phyloP scores from a whole-genome alignment of 2,888 invertebrate species.

The Nomada fucata region DNA sequence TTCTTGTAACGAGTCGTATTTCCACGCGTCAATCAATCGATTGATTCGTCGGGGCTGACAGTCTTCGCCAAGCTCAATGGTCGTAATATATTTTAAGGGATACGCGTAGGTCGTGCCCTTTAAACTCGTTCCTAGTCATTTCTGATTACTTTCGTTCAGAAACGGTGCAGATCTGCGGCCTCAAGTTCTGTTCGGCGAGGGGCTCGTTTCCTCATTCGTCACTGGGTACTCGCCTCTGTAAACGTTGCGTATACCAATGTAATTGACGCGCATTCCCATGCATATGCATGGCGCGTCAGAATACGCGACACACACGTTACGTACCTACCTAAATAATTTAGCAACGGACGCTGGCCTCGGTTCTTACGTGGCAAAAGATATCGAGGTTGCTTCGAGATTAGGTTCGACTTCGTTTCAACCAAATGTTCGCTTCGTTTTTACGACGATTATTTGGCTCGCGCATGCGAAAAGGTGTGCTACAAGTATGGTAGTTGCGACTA shows the following conservation, averaged over 20 bases:
- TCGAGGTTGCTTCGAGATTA: conserved; percentile 11
- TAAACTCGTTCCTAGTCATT: conserved; percentile 8
- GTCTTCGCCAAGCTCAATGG: conserved; percentile 36
- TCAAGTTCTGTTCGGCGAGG: background rate
- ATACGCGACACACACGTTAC: background rate
- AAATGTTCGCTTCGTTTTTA: no score
- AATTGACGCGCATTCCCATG: conserved; percentile 13
- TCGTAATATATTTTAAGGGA: conserved; percentile 57
- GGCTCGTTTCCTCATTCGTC: conserved; percentile 62
- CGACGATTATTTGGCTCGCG: background rate
- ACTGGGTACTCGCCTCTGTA: conserved; percentile 32
- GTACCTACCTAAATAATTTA: conserved; percentile 22
- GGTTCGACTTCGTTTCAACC: no score
- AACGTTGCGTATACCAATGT: conserved; percentile 9
- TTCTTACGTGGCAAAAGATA: background rate
- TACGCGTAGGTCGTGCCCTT: conserved; percentile 23
- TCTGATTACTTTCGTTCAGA: conserved; percentile 11
- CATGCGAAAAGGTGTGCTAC: background rate
- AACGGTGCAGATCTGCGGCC: background rate
- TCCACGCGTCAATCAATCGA: conserved; percentile 31
- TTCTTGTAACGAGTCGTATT: conserved; percentile 11
- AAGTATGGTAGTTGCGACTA: background rate
- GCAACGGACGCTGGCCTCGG: conserved; percentile 12
- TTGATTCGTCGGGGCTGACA: conserved; percentile 62
- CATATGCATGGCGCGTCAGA: conserved; percentile 30